These are phyloP conservation scores for Creontiades dilutus DNA, from an alignment of 2,888 invertebrate genomes.

Conservation along the genomic window DNA sequence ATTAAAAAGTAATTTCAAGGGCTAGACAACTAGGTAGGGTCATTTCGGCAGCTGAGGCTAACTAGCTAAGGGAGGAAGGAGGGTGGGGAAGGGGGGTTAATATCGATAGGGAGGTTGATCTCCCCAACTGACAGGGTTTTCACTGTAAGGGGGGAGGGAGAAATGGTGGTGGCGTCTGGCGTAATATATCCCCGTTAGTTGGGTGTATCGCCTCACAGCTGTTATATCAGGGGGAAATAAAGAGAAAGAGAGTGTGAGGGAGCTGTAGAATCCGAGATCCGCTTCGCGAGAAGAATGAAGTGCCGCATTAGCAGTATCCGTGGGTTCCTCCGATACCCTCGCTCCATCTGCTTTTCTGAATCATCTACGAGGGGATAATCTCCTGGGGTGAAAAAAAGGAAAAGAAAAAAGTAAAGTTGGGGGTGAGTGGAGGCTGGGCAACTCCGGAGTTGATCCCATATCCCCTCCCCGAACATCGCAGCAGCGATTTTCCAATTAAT, in stretches of 20 bases:
- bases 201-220: constrained; percentile 9
- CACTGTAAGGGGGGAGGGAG: constrained; percentile 9
- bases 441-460: background rate
- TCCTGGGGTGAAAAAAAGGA: background rate
- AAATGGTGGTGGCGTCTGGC: constrained; percentile 6
- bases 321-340: background rate
- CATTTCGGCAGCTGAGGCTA: background rate
- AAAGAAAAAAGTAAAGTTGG: background rate
- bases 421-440: background rate
- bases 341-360: constrained; percentile 35
- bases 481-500: constrained; percentile 42
- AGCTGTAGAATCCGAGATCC: background rate
- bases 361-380: constrained; percentile 21
- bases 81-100: background rate
- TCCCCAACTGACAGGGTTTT: background rate
- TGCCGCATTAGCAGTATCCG: constrained; percentile 19
- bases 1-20: too few species aligned
- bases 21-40: too few species aligned
- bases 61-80: background rate
- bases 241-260: background rate
- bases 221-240: background rate
- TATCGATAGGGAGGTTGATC: background rate
- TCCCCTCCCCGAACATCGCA: background rate
- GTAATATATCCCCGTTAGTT: constrained; percentile 32
- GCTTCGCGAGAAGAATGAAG: constrained; percentile 32